phyloP scores from a whole-genome alignment of 2,113 vertebrate genomes.

The Pseudonaja textilis region DNA sequence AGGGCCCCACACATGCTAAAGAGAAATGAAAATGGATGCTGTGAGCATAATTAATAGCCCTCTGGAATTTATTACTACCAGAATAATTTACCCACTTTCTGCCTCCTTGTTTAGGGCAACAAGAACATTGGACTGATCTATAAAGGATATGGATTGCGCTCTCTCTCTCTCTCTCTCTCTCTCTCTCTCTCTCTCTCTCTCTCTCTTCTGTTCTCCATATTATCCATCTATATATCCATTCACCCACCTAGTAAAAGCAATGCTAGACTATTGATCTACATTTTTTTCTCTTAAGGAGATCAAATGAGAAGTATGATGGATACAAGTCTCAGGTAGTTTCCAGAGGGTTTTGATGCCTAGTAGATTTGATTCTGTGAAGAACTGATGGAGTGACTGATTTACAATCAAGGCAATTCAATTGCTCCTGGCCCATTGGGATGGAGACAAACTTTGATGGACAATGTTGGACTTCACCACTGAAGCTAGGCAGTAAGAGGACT shows the following conservation, averaged over 20 bases:
- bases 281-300: background rate
- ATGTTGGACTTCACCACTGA: background rate
- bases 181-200: no score
- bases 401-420: no score
- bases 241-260: background rate
- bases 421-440: slow-evolving; percentile 1
- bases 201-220: background rate
- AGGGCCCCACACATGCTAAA: slow-evolving; percentile 54
- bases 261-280: background rate
- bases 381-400: no score
- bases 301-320: background rate
- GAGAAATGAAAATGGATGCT: slow-evolving; percentile 62
- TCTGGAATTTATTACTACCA: slow-evolving; percentile 44
- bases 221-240: background rate
- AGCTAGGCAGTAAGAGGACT: background rate
- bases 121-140: background rate
- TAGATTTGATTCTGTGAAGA: no score
- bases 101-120: background rate
- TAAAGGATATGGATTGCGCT: background rate
- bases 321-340: background rate
- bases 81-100: slow-evolving; percentile 41
- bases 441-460: slow-evolving; percentile 15
- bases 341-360: no score
- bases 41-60: slow-evolving; percentile 60
- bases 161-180: no score